Evolutionary conservation across 2,113 vertebrate genomes (phyloP).

Genomic region (Marmota monax): DNA sequence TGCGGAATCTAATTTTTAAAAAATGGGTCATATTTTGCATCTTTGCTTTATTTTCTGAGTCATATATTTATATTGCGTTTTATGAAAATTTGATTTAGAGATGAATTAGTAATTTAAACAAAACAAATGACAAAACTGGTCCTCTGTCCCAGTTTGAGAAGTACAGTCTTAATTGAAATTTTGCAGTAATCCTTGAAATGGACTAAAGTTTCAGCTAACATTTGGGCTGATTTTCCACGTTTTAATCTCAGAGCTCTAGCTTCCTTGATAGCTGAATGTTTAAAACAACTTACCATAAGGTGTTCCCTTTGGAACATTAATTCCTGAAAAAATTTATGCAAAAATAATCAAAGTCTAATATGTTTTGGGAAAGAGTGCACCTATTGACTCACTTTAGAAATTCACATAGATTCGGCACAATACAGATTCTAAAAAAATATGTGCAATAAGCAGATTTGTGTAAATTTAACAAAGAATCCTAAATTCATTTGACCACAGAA

Average conservation of each 20-base stretch:
- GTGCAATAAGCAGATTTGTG: background rate
- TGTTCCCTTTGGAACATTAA: background rate
- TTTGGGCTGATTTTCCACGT: background rate
- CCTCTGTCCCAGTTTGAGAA: background rate
- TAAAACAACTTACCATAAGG: background rate
- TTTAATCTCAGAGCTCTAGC: background rate
- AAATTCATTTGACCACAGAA: background rate
- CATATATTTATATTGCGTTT: conserved; percentile 7
- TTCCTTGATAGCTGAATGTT: background rate
- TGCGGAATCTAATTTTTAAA: background rate
- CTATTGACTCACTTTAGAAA: background rate
- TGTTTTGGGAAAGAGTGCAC: background rate
- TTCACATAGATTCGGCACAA: background rate
- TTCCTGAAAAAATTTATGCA: background rate
- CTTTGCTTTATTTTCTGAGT: conserved; percentile 45
- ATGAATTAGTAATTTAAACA: background rate
- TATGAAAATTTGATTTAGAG: conserved; percentile 36
- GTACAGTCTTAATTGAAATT: background rate
- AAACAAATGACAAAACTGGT: background rate
- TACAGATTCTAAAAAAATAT: background rate
- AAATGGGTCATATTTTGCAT: background rate
- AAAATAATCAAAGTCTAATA: background rate
- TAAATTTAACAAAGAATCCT: background rate
- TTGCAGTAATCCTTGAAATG: background rate
- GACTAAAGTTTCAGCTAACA: background rate